Evolutionary conservation across 2,888 invertebrate species (phyloP), one percentile per base, ranked within the genome.

Genomic region (Asteroscopus sphinx): DNA sequence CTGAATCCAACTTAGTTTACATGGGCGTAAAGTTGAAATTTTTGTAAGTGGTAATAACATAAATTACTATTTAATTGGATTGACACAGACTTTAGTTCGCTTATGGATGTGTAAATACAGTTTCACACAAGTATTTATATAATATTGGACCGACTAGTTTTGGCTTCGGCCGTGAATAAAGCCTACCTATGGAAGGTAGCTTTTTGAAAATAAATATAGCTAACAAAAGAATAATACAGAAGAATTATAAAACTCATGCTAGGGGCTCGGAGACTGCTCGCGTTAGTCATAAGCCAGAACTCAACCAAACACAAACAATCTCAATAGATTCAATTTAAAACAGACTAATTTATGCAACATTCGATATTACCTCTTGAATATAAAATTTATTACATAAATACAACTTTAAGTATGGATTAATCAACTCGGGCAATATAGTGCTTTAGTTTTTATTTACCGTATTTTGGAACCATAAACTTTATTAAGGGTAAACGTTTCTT

Each of bases 381-480:
- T 28, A 28, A 28, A 28, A 28, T 9, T 30, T 3, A 30, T 11
- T 30, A 12, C 32, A 6, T 32, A 12, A 32, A 32, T 32, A 6
- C n/a, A 6, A 32, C 6, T 32, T 1, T 17, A 16, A 32, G 12
- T 32, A 44, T 21, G 17, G 17, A 32, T 17, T 12, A 32, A 32
- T 17, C n/a, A 32, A 32, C 1, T 32, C 32, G 32, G 11, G 17
- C 44, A 32, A 21, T 44, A 6, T 21, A 21, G 4, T 21, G 21
- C 21, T 21, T 21, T 6, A 21, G 16, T 36, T 5, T 16, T 42
- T 30, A 16, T 41, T 28, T 41, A 42, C 7, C 11, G 32, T 26
- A 30, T 30, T 13, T 41, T 41, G 41, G 28, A 12, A 30, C 30
- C 30, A n/a, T 32, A 46, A 25, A 21, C 21, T 21, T 53, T 54